These are phyloP conservation scores for Misgurnus mizolepis DNA, from an alignment of 2,113 vertebrate species.

Conservation along the genomic window DNA sequence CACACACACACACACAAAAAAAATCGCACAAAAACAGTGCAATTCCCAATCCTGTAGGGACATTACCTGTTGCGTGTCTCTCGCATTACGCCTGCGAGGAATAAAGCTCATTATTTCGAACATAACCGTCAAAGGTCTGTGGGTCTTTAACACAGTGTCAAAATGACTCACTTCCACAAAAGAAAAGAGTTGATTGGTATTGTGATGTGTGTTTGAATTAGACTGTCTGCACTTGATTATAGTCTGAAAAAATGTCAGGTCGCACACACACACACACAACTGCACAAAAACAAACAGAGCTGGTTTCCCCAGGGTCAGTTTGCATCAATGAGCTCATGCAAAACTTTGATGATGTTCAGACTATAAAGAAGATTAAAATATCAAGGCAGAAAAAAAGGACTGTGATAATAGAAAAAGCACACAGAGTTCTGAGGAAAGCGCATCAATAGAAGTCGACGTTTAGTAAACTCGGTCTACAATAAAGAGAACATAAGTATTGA, in stretches of 20 bases:
- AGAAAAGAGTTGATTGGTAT: constrained; percentile 27
- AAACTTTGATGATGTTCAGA: constrained; percentile 65
- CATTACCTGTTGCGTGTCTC: constrained; percentile 65
- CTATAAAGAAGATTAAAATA: constrained; percentile 49
- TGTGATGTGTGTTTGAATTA: constrained; percentile 35
- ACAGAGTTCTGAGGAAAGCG: neutral
- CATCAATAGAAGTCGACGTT: neutral
- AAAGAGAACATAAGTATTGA: constrained; percentile 11
- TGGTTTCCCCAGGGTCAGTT: constrained; percentile 38
- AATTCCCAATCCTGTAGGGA: constrained; percentile 61
- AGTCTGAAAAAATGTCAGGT: constrained; percentile 70
- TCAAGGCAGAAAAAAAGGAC: neutral
- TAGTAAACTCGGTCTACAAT: neutral
- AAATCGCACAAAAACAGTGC: constrained; percentile 52
- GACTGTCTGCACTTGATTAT: constrained; percentile 62
- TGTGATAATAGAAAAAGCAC: constrained; percentile 4
- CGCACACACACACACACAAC: neutral
- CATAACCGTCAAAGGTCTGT: constrained; percentile 61
- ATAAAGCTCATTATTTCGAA: constrained; percentile 71
- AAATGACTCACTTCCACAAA: constrained; percentile 3
- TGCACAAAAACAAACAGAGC: constrained; percentile 52
- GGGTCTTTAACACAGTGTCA: constrained; percentile 46
- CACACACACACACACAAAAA: constrained; percentile 3
- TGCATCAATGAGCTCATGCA: constrained; percentile 52
- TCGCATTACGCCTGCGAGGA: constrained; percentile 66